Conservation (phyloP, 2,113 vertebrate genomes). For the Gymnorhina tibicen region DNA sequence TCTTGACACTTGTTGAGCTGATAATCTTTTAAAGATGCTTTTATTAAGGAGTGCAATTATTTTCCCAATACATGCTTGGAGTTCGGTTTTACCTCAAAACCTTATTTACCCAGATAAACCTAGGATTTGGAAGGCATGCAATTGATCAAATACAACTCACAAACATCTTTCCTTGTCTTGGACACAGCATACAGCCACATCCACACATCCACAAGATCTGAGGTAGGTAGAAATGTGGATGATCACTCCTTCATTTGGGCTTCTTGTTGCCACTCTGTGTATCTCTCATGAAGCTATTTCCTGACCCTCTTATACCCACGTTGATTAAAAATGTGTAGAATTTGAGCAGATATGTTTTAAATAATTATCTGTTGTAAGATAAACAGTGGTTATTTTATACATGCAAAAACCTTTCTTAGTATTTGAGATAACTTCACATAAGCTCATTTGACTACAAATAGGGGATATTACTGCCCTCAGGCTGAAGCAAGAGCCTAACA, state of each 20-base stretch:
- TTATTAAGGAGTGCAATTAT: not conserved
- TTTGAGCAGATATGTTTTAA: not conserved
- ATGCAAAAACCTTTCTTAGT: not conserved
- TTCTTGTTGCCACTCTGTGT: not conserved
- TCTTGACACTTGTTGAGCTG: not conserved
- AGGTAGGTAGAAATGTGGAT: not conserved
- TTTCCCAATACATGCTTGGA: not conserved
- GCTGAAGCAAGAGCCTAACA: not conserved
- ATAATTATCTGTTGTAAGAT: not conserved
- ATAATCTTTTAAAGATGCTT: not conserved
- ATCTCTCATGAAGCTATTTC: not conserved
- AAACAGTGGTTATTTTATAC: not conserved
- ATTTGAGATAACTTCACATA: not conserved
- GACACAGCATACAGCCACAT: not conserved
- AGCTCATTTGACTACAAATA: not conserved
- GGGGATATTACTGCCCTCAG: not conserved
- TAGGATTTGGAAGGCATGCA: not conserved
- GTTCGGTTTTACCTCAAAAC: not conserved
- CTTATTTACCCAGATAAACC: not conserved
- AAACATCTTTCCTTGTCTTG: not conserved
- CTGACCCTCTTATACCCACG: not conserved
- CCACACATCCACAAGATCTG: not conserved
- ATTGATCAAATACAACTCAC: not conserved
- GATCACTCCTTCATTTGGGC: not conserved
- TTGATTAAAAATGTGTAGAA: not conserved